A percentile compares a stretch with the other conserved stretches of the same genome.
Evolutionary conservation across 2,113 vertebrate genomes (phyloP).

Genomic region (Sigmodon hispidus): DNA sequence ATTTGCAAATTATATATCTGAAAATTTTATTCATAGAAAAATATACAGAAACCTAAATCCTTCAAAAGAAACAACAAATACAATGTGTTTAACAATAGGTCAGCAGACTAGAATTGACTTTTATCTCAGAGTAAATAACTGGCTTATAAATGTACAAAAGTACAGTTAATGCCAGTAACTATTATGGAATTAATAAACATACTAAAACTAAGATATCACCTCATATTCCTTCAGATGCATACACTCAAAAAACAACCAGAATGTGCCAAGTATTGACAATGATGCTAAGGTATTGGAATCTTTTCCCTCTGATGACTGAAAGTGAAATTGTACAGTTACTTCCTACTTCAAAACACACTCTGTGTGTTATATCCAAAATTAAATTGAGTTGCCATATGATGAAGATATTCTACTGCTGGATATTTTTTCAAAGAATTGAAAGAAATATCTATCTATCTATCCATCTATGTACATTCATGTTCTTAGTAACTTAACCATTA

Average conservation of each 20-base stretch:
- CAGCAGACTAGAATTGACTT: not conserved
- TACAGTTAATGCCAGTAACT: not conserved
- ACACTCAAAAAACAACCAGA: not conserved
- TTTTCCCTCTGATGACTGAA: not conserved
- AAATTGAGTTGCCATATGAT: not conserved
- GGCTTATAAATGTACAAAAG: not conserved
- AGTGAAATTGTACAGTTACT: not conserved
- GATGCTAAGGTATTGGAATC: not conserved
- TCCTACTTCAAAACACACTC: not conserved
- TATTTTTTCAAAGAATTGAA: not conserved
- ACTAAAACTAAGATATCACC: not conserved
- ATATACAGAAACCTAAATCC: not conserved
- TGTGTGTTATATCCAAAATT: not conserved
- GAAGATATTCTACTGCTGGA: not conserved
- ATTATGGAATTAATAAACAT: not conserved
- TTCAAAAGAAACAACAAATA: not conserved
- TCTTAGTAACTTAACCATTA: no score
- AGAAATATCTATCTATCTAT: no score
- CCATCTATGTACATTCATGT: not conserved
- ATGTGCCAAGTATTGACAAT: not conserved
- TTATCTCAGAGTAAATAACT: not conserved
- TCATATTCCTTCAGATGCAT: not conserved
- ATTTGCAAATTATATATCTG: not conserved
- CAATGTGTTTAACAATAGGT: not conserved
- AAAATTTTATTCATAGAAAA: not conserved